phyloP scores from a whole-genome alignment of 2,888 invertebrate species.

The Bembecia ichneumoniformis region DNA sequence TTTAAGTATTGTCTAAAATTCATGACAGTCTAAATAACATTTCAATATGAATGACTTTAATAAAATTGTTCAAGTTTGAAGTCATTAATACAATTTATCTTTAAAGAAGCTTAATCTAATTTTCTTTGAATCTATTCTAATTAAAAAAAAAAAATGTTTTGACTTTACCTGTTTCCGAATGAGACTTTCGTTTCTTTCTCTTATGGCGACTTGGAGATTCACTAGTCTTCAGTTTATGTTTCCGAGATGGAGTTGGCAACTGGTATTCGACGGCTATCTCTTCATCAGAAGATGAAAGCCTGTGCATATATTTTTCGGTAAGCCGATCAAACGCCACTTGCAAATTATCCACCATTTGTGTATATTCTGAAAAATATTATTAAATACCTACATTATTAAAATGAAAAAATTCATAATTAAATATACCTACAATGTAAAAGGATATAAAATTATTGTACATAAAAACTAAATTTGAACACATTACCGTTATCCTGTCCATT shows the following conservation, averaged over 20 bases:
- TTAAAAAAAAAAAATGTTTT: not conserved
- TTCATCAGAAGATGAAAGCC: slow-evolving; percentile 84
- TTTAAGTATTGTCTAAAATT: no score
- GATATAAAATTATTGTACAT: no score
- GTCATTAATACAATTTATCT: no score
- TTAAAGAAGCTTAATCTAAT: no score
- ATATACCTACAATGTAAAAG: no score
- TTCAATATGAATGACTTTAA: no score
- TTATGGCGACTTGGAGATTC: slow-evolving; percentile 50
- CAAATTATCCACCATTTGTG: slow-evolving; percentile 88
- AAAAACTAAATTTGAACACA: slow-evolving; percentile 9
- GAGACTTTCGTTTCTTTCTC: slow-evolving; percentile 53
- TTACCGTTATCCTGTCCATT: slow-evolving; percentile 94
- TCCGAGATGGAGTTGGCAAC: slow-evolving; percentile 58
- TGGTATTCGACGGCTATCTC: slow-evolving; percentile 80
- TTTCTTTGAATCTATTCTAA: not conserved
- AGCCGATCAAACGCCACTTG: slow-evolving; percentile 86
- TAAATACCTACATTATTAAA: not conserved
- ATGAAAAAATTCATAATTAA: not conserved
- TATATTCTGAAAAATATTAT: slow-evolving; percentile 77
- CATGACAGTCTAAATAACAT: no score
- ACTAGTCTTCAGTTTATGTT: slow-evolving; percentile 51
- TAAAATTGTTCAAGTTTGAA: no score
- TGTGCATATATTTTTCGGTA: slow-evolving; percentile 86
- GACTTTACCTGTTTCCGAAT: slow-evolving; percentile 35